Base-by-base conservation (phyloP, 2,797 vertebrate genomes). In the Phalloptychus januarius region DNA sequence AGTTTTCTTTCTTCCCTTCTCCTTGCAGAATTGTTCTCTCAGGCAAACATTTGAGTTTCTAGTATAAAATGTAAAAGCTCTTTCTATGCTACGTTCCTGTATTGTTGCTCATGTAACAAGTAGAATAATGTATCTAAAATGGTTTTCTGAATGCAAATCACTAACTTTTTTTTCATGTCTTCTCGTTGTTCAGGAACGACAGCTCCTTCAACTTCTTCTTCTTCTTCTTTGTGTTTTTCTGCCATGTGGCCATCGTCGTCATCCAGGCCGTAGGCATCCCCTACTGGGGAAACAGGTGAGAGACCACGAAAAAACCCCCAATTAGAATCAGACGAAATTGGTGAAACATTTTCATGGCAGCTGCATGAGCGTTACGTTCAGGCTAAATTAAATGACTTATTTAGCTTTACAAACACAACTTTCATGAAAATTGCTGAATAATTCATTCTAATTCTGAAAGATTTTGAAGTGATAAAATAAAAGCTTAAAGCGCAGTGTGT, bases 191-290 rank as follows among this genome's bases (percentile, higher is more conserved):
- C 89, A 99, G 98, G 96, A 94, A 96, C 0, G 98, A 99, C 96
- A 99, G 97, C 91, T 99, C 98, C 93, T 97, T 99, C 97, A 99
- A 95, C 93, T 99, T 99, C 96, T 99, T 99, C 90, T 95, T 97
- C 88, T 99, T 99, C 96, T 99, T 99, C 95, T 97, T 99, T 45
- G 73, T 99, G 84, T 99, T 99, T 90, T 97, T 99, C 90, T 96
- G 94, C 96, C 98, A 99, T 95, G 96, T 97, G 89, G 95, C 85
- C 7, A 89, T 98, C 91, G 97, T 97, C 79, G 42, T 99, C 92
- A 97, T 99, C 92, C 98, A 99, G 92, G 18, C 96, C 56, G 95
- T 99, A 0, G 98, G 98, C 67, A 97, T 99, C 87, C 97, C 97
- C 56, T 75, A 75, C 12, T 97, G 97, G 96, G 98, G 98, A 15